Evolutionary conservation across 2,888 invertebrate species (phyloP).

Genomic region (Campaea margaritaria): DNA sequence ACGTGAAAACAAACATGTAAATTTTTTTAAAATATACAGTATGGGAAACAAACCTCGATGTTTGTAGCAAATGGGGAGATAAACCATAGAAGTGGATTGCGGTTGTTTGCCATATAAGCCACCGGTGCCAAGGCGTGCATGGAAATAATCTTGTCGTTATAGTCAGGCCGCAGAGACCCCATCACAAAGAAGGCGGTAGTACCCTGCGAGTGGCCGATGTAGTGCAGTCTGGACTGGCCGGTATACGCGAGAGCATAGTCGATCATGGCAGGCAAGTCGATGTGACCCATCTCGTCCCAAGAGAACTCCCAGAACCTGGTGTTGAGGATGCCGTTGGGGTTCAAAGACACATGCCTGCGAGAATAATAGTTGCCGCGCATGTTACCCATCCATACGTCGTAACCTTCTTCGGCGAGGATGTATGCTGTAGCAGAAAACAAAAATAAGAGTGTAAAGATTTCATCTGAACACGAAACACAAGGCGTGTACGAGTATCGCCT

Average conservation of each 20-base stretch:
- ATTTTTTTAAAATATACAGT: neutral
- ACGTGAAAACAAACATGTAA: neutral
- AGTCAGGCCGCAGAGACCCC: conserved; percentile 87
- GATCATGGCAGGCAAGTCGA: conserved; percentile 93
- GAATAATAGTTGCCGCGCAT: conserved; percentile 90
- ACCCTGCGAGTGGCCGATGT: conserved; percentile 92
- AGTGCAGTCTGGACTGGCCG: conserved; percentile 86
- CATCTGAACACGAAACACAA: no score
- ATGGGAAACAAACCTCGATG: conserved; percentile 66
- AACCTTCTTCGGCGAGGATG: conserved; percentile 88
- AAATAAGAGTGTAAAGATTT: no score
- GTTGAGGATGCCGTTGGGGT: conserved; percentile 66
- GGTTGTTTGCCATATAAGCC: conserved; percentile 85
- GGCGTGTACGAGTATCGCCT: no score
- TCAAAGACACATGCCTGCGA: conserved; percentile 78
- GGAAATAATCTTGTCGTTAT: conserved; percentile 87
- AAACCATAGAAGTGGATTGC: conserved; percentile 74
- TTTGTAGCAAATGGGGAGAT: conserved; percentile 61
- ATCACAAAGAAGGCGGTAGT: conserved; percentile 89
- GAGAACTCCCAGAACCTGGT: conserved; percentile 88
- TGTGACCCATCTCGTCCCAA: conserved; percentile 92
- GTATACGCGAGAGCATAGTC: conserved; percentile 88
- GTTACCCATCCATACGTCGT: conserved; percentile 93
- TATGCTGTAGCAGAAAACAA: conserved; percentile 45
- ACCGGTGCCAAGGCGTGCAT: conserved; percentile 90